Base-by-base conservation (phyloP, 2,797 vertebrate genomes). In the Gobio occitaniae region DNA sequence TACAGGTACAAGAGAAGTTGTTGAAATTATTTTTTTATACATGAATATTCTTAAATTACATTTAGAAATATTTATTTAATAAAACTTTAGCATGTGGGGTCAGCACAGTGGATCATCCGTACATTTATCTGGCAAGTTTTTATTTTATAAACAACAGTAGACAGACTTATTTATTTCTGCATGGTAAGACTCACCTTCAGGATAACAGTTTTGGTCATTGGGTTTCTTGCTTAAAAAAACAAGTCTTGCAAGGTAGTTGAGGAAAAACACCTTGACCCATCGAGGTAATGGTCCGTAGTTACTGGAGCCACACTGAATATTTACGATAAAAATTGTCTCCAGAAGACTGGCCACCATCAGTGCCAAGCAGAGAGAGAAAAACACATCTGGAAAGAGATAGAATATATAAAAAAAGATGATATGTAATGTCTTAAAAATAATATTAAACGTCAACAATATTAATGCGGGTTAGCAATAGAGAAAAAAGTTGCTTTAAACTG, bases 291-390 rank as follows among this genome's bases (percentile, higher is more conserved):
- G 87, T 29, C 83, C 47, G 65, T 89, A 70, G 54, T 90, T 56
- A 29, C 3, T 84, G 7, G 90, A 83, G 72, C 85, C 87, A 84
- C 87, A 88, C 70, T 95, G 81, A 54, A 95, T 88, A 72, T 95
- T 92, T 82, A 94, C 94, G 88, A 96, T 92, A 83, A 95, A 9
- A 79, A 96, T 91, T 0, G 94, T 94, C 86, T 96, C 94, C 84
- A 95, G 87, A 4, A 96, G 92, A 88, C 95, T 96, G 87, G 91
- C 80, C 82, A 95, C 94, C 94, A 95, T 96, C 80, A 96, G 90
- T 70, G 93, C 89, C 92, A 96, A 90, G 80, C 95, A 96, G 68
- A 95, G 78, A 16, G 93, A 92, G 83, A 95, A 93, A 86, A 94
- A 95, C 2, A 93, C 93, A 66, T 93, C 95, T 95, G 84, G 3